Evolutionary conservation across 1,140 invertebrate species (phyloP).

Genomic region (Drosophila watanabei): DNA sequence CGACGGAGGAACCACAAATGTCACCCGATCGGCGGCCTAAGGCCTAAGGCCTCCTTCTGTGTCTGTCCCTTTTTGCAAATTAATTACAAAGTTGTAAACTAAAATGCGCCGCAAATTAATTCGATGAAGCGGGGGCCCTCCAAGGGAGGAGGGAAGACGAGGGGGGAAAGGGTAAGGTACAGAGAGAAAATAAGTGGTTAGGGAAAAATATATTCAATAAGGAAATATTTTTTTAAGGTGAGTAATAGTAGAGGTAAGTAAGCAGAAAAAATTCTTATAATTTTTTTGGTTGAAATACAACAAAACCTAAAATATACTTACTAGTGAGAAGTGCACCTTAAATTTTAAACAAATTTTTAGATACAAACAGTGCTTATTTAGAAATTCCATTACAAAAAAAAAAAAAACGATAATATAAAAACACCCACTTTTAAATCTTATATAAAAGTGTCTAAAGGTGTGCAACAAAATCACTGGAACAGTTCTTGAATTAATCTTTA

Average conservation of each 20-base stretch:
- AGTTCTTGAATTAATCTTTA: no score
- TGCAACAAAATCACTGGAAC: no score
- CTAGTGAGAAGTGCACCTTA: no score
- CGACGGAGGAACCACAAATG: slow-evolving; percentile 34
- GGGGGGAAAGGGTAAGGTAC: background rate
- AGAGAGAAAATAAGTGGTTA: background rate
- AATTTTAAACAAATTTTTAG: no score
- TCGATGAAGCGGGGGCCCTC: slow-evolving; percentile 43
- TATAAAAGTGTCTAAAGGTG: no score
- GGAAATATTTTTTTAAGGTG: background rate
- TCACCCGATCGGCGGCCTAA: slow-evolving; percentile 25
- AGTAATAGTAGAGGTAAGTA: background rate
- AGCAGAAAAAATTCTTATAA: background rate
- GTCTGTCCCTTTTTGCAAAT: slow-evolving; percentile 68
- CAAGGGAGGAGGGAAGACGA: background rate
- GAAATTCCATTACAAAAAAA: no score
- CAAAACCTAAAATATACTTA: no score
- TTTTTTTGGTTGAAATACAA: background rate
- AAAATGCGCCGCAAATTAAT: slow-evolving; percentile 79
- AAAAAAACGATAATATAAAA: no score
- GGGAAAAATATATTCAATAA: background rate
- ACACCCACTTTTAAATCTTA: no score
- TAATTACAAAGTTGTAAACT: slow-evolving; percentile 84
- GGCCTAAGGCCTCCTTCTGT: slow-evolving; percentile 30
- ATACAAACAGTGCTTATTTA: no score